Percentiles rank a stretch among this genome's conserved stretches.
Conservation (phyloP, 2,113 vertebrate species). For the Rhynchopsitta pachyrhyncha region DNA sequence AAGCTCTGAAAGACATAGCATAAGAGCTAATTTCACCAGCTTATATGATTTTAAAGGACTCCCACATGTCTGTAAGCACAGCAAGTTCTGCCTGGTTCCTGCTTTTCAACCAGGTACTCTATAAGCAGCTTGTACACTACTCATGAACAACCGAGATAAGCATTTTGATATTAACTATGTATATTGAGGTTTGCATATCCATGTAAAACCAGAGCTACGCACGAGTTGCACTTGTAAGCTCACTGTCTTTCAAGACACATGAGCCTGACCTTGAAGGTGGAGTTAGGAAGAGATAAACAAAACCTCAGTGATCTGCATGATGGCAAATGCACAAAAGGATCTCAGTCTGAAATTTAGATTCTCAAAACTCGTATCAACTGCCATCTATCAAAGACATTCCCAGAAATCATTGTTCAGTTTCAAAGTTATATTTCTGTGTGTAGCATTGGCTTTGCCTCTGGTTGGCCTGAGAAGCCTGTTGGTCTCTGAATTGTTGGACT, state of each 20-base stretch:
- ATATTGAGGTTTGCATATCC: background rate
- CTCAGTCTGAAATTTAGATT: background rate
- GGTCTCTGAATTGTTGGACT: background rate
- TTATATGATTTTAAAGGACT: background rate
- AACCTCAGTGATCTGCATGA: background rate
- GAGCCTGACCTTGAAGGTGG: background rate
- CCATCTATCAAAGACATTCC: background rate
- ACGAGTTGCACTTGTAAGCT: background rate
- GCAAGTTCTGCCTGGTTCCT: background rate
- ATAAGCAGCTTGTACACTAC: background rate
- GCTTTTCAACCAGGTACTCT: background rate
- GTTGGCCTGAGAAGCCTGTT: background rate
- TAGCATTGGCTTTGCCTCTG: background rate
- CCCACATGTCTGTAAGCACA: background rate
- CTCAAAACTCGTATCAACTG: background rate
- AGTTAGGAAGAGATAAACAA: background rate
- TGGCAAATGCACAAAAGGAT: background rate
- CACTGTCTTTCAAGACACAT: fast-evolving
- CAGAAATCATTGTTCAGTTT: background rate
- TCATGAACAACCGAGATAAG: background rate
- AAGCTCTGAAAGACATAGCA: fast-evolving
- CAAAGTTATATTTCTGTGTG: background rate
- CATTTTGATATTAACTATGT: background rate
- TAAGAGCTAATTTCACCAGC: background rate
- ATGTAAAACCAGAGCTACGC: background rate